These are phyloP conservation scores for Sphecodes monilicornis DNA, from an alignment of 2,888 invertebrate genomes.

Conservation along the genomic window DNA sequence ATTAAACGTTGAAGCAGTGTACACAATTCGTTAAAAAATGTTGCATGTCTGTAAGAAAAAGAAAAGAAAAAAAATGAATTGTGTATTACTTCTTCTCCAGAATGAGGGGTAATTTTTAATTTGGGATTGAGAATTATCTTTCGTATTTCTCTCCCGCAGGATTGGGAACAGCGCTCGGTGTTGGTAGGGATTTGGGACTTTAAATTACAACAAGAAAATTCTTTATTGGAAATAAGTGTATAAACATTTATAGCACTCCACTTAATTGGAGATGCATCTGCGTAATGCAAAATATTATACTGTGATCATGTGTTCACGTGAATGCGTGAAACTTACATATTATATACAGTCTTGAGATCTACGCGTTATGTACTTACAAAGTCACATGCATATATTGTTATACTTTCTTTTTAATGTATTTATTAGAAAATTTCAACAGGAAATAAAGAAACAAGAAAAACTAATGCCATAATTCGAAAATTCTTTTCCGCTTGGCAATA, in stretches of 20 bases:
- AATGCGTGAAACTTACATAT: slow-evolving; percentile 21
- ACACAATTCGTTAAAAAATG: background rate
- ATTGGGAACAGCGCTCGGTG: slow-evolving; percentile 29
- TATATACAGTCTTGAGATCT: slow-evolving; percentile 11
- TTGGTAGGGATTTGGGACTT: slow-evolving; percentile 16
- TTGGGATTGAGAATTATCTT: slow-evolving; percentile 28
- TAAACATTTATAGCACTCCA: slow-evolving; percentile 1
- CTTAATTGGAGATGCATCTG: slow-evolving; percentile 21
- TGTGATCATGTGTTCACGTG: slow-evolving; percentile 44
- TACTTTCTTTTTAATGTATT: background rate
- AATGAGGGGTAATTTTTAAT: background rate
- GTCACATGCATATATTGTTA: background rate
- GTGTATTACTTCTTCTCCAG: background rate
- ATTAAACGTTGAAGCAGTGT: background rate
- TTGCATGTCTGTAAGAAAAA: background rate
- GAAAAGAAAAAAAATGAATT: background rate
- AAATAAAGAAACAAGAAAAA: background rate
- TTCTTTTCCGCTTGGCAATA: background rate
- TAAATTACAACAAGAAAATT: background rate
- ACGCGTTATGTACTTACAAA: background rate
- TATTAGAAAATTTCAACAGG: background rate
- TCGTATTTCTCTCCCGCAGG: slow-evolving; percentile 14
- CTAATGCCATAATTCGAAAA: background rate
- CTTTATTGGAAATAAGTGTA: background rate
- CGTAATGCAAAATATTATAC: slow-evolving; percentile 22